Conservation (phyloP, 1,140 invertebrate species). For the Pissodes strobi region DNA sequence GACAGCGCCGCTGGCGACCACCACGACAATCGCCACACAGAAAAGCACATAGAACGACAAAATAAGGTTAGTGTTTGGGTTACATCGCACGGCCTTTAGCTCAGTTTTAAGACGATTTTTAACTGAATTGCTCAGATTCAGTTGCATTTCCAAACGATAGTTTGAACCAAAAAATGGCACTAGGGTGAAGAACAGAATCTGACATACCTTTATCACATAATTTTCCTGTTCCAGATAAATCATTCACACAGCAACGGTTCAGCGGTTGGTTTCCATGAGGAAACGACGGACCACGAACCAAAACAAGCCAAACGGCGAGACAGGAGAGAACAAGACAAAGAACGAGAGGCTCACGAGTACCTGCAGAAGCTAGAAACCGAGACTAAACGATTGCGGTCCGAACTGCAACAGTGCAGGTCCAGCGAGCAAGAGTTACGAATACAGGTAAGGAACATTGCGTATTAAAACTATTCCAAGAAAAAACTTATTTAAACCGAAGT, state of each 20-base stretch:
- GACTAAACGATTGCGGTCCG: constrained; percentile 78
- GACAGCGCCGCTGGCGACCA: constrained; percentile 40
- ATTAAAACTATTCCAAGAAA: not conserved
- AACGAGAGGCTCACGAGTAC: constrained; percentile 56
- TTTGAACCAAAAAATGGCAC: too few relatives aligned
- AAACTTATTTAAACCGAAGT: not conserved
- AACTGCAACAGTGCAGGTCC: constrained; percentile 76
- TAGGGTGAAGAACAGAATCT: too few relatives aligned
- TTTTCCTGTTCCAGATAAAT: constrained; percentile 40
- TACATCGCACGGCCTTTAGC: constrained; percentile 1
- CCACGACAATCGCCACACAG: constrained; percentile 39
- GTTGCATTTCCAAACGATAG: too few relatives aligned
- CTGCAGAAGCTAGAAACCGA: constrained; percentile 68
- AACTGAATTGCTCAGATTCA: too few relatives aligned
- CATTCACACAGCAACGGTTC: constrained; percentile 51
- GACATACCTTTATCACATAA: too few relatives aligned
- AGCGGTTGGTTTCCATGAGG: constrained; percentile 37
- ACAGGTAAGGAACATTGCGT: constrained; percentile 64
- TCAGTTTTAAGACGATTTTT: too few relatives aligned
- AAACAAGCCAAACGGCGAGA: constrained; percentile 55
- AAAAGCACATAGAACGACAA: constrained; percentile 45
- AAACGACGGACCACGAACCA: constrained; percentile 22
- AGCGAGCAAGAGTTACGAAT: constrained; percentile 82
- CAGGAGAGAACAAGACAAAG: constrained; percentile 60
- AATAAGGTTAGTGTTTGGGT: constrained; percentile 45